Percentiles rank a stretch among this genome's conserved stretches.
Conservation (phyloP, 2,888 invertebrate genomes). For the Diadromus collaris region DNA sequence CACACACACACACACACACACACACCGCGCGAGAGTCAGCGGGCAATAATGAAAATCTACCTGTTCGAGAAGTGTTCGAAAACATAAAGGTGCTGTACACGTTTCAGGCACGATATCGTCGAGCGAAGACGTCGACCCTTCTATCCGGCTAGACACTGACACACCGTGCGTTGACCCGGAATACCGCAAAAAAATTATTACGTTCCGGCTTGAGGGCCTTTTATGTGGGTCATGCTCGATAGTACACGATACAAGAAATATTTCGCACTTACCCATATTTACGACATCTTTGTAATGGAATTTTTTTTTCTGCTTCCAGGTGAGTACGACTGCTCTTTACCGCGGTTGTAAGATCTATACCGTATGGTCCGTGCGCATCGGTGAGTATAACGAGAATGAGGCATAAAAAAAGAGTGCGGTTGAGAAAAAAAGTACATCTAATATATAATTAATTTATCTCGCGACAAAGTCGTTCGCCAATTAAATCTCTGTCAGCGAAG, state of each 20-base stretch:
- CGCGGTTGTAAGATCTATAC: constrained; percentile 1
- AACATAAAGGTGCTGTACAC: constrained; percentile 34
- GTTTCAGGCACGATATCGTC: background rate
- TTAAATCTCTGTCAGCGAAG: constrained; percentile 23
- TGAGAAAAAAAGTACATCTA: background rate
- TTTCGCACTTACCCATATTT: background rate
- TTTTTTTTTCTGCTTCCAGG: constrained; percentile 48
- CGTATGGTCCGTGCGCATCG: constrained; percentile 16
- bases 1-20: background rate
- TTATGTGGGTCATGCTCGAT: constrained; percentile 41
- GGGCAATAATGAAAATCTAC: constrained; percentile 41
- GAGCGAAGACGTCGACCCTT: constrained; percentile 34
- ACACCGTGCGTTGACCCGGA: constrained; percentile 27
- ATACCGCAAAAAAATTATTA: constrained; percentile 12
- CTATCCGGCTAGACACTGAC: constrained; percentile 2
- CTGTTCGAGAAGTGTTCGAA: constrained; percentile 27
- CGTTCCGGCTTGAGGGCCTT: background rate
- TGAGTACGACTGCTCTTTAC: constrained; percentile 30
- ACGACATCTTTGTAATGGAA: constrained; percentile 11
- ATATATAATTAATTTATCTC: background rate
- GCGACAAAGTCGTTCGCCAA: constrained; percentile 3
- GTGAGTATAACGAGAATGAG: constrained; percentile 26
- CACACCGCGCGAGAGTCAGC: constrained; percentile 8
- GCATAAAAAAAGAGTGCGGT: background rate
- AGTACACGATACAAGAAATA: constrained; percentile 30